Conservation (phyloP, 2,113 vertebrate species). For the Alaudala cheleensis region DNA sequence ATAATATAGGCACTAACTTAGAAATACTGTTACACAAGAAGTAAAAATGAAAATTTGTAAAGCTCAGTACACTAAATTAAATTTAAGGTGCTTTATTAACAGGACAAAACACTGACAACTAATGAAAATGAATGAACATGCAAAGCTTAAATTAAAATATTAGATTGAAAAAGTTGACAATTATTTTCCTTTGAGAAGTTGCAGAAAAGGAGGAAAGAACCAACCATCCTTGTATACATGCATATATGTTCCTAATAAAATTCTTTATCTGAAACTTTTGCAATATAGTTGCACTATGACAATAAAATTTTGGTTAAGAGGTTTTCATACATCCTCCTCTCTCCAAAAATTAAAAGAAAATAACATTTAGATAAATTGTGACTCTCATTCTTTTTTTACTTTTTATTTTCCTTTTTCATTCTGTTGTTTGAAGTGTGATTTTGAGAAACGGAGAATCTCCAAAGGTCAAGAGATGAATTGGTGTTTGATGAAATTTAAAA, state of each 20-base stretch:
- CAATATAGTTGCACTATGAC: neutral
- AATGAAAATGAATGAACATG: neutral
- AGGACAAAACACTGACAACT: neutral
- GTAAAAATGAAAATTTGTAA: neutral
- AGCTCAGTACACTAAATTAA: neutral
- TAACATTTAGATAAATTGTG: neutral
- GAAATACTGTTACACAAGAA: neutral
- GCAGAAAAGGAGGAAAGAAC: neutral
- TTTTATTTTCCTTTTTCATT: neutral
- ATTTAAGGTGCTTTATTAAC: neutral
- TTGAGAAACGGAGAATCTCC: neutral
- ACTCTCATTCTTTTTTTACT: neutral
- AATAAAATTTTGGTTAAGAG: neutral
- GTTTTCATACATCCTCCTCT: neutral
- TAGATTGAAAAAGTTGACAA: neutral
- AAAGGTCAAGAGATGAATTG: neutral
- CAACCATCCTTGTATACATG: neutral
- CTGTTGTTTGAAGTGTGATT: neutral
- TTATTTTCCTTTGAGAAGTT: neutral
- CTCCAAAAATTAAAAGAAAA: neutral
- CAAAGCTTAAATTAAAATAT: neutral
- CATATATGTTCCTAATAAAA: neutral
- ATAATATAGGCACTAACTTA: neutral
- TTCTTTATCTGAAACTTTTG: neutral
- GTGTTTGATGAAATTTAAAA: neutral